A percentile compares a stretch with the other conserved stretches of the same genome.
Conservation (phyloP, 1,140 invertebrate genomes). For the Batillaria attramentaria region DNA sequence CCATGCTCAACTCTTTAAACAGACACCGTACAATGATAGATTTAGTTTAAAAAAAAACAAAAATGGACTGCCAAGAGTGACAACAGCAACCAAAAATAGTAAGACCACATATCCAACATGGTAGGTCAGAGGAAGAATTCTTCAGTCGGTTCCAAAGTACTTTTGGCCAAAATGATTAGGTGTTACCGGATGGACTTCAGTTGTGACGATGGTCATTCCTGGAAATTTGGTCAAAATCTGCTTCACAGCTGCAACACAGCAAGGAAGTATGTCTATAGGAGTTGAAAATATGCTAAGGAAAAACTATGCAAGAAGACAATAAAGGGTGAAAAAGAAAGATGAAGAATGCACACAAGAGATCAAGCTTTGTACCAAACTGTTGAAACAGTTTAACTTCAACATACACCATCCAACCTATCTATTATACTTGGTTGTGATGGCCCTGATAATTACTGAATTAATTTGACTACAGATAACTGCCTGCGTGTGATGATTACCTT, state of each 20-base stretch:
- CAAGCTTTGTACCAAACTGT: background rate
- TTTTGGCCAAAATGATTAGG: slow-evolving; percentile 99
- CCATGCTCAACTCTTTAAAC: background rate
- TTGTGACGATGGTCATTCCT: slow-evolving; percentile 93
- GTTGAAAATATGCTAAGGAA: background rate
- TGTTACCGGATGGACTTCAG: slow-evolving; percentile 94
- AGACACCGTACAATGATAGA: background rate
- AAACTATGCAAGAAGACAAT: background rate
- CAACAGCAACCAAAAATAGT: background rate
- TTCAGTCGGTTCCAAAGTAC: slow-evolving; percentile 98
- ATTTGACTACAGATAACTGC: too few relatives aligned
- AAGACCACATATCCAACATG: too few relatives aligned
- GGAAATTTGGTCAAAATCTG: slow-evolving; percentile 91
- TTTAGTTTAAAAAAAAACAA: background rate
- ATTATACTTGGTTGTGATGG: too few relatives aligned
- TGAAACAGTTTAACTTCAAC: background rate
- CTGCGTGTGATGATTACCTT: slow-evolving; percentile 69
- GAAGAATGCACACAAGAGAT: background rate
- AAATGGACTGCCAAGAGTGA: too few relatives aligned
- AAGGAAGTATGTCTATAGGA: slow-evolving; percentile 20
- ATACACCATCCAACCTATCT: background rate
- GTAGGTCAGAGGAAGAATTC: background rate
- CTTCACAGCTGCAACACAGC: slow-evolving; percentile 80
- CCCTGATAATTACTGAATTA: too few relatives aligned
- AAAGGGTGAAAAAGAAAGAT: background rate